These are phyloP conservation scores for Agelastica alni DNA, from an alignment of 2,888 invertebrate species.

Conservation along the genomic window DNA sequence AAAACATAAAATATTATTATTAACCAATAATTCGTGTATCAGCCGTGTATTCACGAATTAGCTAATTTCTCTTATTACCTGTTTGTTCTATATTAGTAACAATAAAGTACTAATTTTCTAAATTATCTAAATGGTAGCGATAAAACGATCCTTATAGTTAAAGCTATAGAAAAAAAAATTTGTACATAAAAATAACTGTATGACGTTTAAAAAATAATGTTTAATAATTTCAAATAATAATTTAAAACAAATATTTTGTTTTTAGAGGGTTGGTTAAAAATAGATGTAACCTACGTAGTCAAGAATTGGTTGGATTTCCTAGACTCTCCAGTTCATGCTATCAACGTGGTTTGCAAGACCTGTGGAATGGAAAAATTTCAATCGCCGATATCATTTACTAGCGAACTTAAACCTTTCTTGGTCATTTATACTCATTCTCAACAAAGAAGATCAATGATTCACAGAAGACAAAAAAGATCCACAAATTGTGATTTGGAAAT, in stretches of 20 bases:
- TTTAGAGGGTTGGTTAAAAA: constrained; percentile 79
- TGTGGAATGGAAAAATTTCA: constrained; percentile 68
- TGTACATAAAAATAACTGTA: too few relatives aligned
- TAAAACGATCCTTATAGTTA: too few relatives aligned
- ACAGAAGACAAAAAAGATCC: constrained; percentile 57
- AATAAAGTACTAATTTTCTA: too few relatives aligned
- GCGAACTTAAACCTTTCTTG: constrained; percentile 74
- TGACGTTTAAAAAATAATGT: too few relatives aligned
- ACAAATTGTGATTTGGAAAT: constrained; percentile 71
- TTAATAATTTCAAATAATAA: background rate
- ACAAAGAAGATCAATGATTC: constrained; percentile 58
- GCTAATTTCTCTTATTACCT: too few relatives aligned
- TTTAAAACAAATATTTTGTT: constrained; percentile 13
- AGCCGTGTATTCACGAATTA: too few relatives aligned
- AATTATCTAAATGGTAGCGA: too few relatives aligned
- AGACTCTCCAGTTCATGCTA: constrained; percentile 69
- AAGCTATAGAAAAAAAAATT: too few relatives aligned
- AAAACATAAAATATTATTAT: too few relatives aligned
- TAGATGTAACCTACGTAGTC: constrained; percentile 76
- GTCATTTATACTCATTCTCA: constrained; percentile 78
- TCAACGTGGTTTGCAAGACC: constrained; percentile 78
- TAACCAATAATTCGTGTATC: too few relatives aligned
- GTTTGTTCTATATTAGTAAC: too few relatives aligned
- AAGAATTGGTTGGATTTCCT: constrained; percentile 75
- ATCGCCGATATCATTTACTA: constrained; percentile 71